Conservation (phyloP, 2,113 vertebrate genomes). For the Stigmatopora nigra region DNA sequence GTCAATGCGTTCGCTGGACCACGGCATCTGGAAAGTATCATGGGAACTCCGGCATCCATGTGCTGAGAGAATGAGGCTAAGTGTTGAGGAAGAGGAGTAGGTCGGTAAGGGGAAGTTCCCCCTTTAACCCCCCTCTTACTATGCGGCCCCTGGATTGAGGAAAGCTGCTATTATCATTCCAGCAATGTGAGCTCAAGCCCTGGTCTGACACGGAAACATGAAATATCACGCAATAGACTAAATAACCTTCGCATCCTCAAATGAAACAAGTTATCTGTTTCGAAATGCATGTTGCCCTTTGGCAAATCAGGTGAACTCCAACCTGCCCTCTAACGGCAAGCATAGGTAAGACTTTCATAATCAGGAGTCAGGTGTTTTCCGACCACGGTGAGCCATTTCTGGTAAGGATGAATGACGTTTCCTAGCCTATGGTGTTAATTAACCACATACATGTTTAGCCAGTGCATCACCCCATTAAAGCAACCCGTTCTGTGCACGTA, state of each 20-base stretch:
- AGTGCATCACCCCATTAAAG: slow-evolving; percentile 47
- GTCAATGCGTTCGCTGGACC: slow-evolving; percentile 47
- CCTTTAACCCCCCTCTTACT: slow-evolving; percentile 10
- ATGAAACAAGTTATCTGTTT: slow-evolving; percentile 39
- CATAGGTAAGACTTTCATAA: not conserved
- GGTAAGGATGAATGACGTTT: slow-evolving; percentile 35
- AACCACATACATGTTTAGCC: slow-evolving; percentile 46
- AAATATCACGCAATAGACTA: slow-evolving; percentile 72
- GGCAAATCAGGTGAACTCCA: slow-evolving; percentile 18
- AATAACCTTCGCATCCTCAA: slow-evolving; percentile 63
- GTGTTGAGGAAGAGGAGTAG: slow-evolving; percentile 45
- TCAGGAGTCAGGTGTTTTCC: slow-evolving; percentile 47
- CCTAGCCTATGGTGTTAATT: slow-evolving; percentile 42
- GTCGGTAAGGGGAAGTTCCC: slow-evolving; percentile 35
- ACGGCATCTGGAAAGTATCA: slow-evolving; percentile 70
- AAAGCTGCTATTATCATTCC: slow-evolving; percentile 73
- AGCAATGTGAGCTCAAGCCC: slow-evolving; percentile 67
- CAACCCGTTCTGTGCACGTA: slow-evolving; percentile 26
- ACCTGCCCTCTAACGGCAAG: slow-evolving; percentile 54
- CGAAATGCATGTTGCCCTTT: not conserved
- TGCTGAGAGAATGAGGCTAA: slow-evolving; percentile 44
- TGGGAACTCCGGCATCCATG: slow-evolving; percentile 59
- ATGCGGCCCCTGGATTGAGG: slow-evolving; percentile 45
- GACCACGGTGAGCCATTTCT: slow-evolving; percentile 35
- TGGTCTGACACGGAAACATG: slow-evolving; percentile 65